Conservation (phyloP, 2,797 vertebrate species). For the Sebastes baramenuke region DNA sequence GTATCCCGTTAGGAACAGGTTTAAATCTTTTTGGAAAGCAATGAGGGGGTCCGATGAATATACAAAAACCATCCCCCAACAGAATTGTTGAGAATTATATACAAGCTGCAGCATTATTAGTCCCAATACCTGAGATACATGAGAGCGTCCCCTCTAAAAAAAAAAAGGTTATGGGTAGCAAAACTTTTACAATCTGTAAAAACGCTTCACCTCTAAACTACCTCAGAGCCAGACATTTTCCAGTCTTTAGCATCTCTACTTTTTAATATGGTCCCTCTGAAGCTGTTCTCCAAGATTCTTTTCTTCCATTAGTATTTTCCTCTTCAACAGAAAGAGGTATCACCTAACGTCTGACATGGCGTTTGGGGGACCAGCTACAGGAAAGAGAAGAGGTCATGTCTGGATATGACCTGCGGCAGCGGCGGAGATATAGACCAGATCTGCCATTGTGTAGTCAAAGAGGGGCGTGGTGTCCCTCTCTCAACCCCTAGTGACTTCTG, state of each 20-base stretch:
- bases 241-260: constrained; percentile 56
- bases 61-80: background rate
- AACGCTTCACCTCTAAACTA: constrained; percentile 51
- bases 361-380: constrained; percentile 61
- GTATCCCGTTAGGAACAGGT: background rate
- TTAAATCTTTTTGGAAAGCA: constrained; percentile 27
- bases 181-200: constrained; percentile 58
- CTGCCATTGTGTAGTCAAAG: constrained; percentile 32
- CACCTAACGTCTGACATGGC: constrained; percentile 70
- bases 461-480: constrained; percentile 33
- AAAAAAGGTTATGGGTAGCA: constrained; percentile 4
- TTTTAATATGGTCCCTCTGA: constrained; percentile 66
- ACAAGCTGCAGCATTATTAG: constrained; percentile 49
- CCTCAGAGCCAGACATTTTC: constrained; percentile 61
- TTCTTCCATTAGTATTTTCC: constrained; percentile 42
- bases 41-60: background rate
- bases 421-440: constrained; percentile 75
- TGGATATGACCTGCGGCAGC: constrained; percentile 65
- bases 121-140: constrained; percentile 41
- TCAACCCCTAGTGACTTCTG: constrained; percentile 19
- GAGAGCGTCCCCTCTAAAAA: constrained; percentile 26
- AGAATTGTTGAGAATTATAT: constrained; percentile 28
- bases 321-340: constrained; percentile 65
- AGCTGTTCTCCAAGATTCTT: constrained; percentile 30
- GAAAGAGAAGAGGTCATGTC: constrained; percentile 71